Conservation (phyloP, 1,140 invertebrate genomes). For the Coelopa frigida region DNA sequence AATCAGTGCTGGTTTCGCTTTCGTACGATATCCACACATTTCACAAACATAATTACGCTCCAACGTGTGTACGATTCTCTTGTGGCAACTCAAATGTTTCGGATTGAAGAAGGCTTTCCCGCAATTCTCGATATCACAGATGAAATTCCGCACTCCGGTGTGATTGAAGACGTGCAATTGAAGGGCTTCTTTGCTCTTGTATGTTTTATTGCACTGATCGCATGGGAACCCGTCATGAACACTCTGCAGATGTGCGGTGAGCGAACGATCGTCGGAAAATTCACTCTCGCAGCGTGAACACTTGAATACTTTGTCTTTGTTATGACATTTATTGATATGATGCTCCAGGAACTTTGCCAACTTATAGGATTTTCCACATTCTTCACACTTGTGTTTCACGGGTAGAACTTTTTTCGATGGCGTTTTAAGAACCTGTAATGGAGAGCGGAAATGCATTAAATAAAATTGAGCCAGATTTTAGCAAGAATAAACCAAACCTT, state of each 20-base stretch:
- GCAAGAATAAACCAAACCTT: background rate
- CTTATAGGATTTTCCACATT: constrained; percentile 8
- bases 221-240: constrained; percentile 26
- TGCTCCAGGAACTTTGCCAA: background rate
- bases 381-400: background rate
- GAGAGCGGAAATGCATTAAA: too few relatives aligned
- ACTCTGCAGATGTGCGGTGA: constrained; percentile 26
- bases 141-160: constrained; percentile 23
- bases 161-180: constrained; percentile 28
- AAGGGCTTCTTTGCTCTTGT: constrained; percentile 24
- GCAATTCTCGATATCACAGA: constrained; percentile 31
- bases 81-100: constrained; percentile 28
- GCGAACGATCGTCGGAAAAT: constrained; percentile 16
- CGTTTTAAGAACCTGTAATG: background rate
- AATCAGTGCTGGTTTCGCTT: constrained; percentile 70
- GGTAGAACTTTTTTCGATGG: background rate
- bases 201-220: constrained; percentile 28
- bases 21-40: constrained; percentile 32
- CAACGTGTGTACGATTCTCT: constrained; percentile 22
- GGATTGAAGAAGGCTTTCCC: constrained; percentile 32
- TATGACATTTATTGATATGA: constrained; percentile 7
- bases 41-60: constrained; percentile 36
- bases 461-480: background rate
- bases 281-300: background rate
- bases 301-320: background rate